Base-by-base conservation (phyloP, 2,888 invertebrate species). In the Drosophila putrida region DNA sequence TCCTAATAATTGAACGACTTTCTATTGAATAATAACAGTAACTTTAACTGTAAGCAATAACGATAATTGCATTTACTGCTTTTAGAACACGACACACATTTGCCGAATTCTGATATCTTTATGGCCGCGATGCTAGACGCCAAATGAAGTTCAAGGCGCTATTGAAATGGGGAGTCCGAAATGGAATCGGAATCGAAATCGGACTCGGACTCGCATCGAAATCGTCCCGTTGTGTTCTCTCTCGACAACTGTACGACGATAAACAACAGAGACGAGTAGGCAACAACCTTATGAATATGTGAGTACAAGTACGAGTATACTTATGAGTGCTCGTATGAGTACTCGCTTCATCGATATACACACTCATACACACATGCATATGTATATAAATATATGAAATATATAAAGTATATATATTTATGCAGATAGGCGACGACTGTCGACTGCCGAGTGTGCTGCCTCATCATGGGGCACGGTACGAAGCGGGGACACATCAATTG, bases 111-210 rank as follows among this genome's bases (percentile, higher is more conserved):
- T 5, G 47, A 76, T 74, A 83, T 83, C 75, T 85, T 80, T 84
- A 87, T 88, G 78, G 75, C 61, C 63, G 71, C 85, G 80, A 71
- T 82, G 83, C 83, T 72, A 57, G 69, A 69, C 77, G 78, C 72
- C 78, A 80, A 83, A 84, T 87, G 83, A 83, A 84, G 83, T 84
- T 87, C 83, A 87, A 87, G 83, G 83, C 83, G 61, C 61, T 72
- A 20, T 20, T 20, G 2, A 60, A 65, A 57, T 28, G 27, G 20
- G n/a, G 44, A 20, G 54, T 46, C 35, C 38, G 36, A 39, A 59
- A 10, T 33, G 11, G 35, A 15, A 61, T 61, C 44, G 55, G 28
- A 13, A 51, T 60, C 65, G 64, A 11, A 44, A 66, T 43, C 31
- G 33, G 2, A 47, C n/a, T 53, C 6, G 38, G 65, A 39, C 58